Base-by-base conservation (phyloP, 35 echinoderm and acorn worm species). In the Lytechinus pictus region DNA sequence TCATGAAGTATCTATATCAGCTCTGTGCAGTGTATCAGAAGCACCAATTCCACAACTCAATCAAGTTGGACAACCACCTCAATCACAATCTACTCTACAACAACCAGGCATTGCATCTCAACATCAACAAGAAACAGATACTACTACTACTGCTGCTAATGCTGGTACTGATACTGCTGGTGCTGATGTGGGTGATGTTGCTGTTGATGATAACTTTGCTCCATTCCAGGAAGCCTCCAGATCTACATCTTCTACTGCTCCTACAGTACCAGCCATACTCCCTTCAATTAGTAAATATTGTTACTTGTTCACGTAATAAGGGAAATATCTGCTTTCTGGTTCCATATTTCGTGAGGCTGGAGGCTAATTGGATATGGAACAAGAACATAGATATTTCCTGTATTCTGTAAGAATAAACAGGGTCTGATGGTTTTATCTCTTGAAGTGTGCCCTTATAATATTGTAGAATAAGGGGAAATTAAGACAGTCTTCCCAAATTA, bases 181-280 rank as follows among this genome's bases (percentile, higher is more conserved):
- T 44, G 33, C 33, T 90, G 79, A 53, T 51, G 51, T 12, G 24
- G 86, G 29, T 8, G 91, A 28, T 19, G 51, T 12, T 44, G 86
- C 19, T 8, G 91, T 13, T 19, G 90, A 94, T 33, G 96, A 96
- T 89, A 94, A 94, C 24, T 96, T 96, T 96, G 86, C 86, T 58
- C 66, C 92, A 86, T 96, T 96, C 86, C 96, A 96, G 66, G 96
- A 61, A 53, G 96, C 96, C 54, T 54, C 92, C 21, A 93, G 28
- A 12, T 10, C 55, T 27, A 10, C 52, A 54, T 1, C 52, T 93
- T 24, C 27, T 27, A 28, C 52, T 9, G 21, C 28, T 27, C 53
- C 92, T 53, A 12, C 53, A 3, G n/a, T n/a, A 27, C 52, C 53
- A 55, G 10, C 54, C 54, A 5, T 93, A 7, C 55, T 93, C 21